Conservation (phyloP, 2,888 invertebrate species). For the Drosophila cracens region DNA sequence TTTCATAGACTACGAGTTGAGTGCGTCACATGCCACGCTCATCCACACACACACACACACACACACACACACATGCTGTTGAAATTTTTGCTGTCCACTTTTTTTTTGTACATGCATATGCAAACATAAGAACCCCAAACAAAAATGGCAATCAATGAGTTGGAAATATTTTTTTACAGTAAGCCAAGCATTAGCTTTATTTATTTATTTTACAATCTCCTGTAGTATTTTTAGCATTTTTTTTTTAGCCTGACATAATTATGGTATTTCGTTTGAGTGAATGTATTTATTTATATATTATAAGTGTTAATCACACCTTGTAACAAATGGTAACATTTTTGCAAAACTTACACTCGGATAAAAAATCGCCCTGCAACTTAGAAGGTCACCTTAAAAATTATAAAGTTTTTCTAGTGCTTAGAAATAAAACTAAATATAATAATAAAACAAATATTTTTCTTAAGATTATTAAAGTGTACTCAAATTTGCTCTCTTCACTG, state of each 20-base stretch:
- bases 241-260: constrained; percentile 68
- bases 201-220: constrained; percentile 33
- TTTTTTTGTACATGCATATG: constrained; percentile 46
- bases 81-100: constrained; percentile 53
- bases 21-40: constrained; percentile 56
- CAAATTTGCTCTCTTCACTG: neutral
- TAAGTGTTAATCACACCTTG: neutral
- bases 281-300: neutral
- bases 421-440: neutral
- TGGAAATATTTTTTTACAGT: constrained; percentile 82
- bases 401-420: neutral
- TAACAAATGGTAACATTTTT: neutral
- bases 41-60: constrained; percentile 28
- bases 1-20: constrained; percentile 75
- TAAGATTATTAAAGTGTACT: neutral
- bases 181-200: constrained; percentile 59
- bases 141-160: constrained; percentile 84
- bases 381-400: neutral
- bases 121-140: constrained; percentile 54
- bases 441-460: neutral
- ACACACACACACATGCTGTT: constrained; percentile 23
- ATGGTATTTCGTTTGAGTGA: constrained; percentile 53
- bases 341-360: neutral
- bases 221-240: constrained; percentile 17
- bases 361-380: neutral